These are phyloP conservation scores for Ormia ochracea DNA, from an alignment of 2,888 invertebrate genomes.

Conservation along the genomic window DNA sequence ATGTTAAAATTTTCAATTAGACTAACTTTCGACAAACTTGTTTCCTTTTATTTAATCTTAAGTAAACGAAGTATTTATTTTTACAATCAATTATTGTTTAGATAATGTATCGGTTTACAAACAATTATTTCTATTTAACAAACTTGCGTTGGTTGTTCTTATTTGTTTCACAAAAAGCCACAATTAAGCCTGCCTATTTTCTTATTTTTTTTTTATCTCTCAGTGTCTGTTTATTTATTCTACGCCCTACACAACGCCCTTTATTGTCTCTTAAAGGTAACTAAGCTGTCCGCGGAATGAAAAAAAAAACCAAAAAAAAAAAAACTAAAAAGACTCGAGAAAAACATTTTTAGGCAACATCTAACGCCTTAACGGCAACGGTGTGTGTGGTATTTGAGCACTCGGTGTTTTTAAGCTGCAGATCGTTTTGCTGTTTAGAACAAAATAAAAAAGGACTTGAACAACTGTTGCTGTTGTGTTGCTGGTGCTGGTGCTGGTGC, in stretches of 20 bases:
- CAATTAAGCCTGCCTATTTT: slow-evolving; percentile 23
- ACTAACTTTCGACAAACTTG: not conserved
- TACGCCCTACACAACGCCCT: slow-evolving; percentile 60
- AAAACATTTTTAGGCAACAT: slow-evolving; percentile 24
- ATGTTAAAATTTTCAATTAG: not conserved
- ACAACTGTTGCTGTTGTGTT: slow-evolving; percentile 48
- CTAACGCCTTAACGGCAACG: slow-evolving; percentile 56
- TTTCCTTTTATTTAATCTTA: not conserved
- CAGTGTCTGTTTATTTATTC: slow-evolving; percentile 21
- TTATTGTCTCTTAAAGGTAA: slow-evolving; percentile 17
- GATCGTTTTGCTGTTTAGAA: slow-evolving; percentile 35
- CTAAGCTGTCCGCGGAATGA: not conserved
- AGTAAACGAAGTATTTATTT: not conserved
- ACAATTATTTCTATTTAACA: not conserved
- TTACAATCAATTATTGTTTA: slow-evolving; percentile 40
- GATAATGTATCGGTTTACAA: slow-evolving; percentile 22
- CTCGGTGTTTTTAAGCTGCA: slow-evolving; percentile 28
- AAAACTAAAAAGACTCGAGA: no score
- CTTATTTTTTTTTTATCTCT: slow-evolving; percentile 15
- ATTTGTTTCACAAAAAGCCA: slow-evolving; percentile 30
- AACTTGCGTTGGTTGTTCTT: slow-evolving; percentile 41
- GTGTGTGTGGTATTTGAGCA: slow-evolving; percentile 58
- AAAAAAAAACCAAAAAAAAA: slow-evolving; percentile 24
- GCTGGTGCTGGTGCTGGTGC: no score
- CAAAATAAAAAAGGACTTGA: not conserved